These are phyloP conservation scores for Clarias macrocephalus DNA, from an alignment of 2,113 vertebrate species.

Conservation along the genomic window DNA sequence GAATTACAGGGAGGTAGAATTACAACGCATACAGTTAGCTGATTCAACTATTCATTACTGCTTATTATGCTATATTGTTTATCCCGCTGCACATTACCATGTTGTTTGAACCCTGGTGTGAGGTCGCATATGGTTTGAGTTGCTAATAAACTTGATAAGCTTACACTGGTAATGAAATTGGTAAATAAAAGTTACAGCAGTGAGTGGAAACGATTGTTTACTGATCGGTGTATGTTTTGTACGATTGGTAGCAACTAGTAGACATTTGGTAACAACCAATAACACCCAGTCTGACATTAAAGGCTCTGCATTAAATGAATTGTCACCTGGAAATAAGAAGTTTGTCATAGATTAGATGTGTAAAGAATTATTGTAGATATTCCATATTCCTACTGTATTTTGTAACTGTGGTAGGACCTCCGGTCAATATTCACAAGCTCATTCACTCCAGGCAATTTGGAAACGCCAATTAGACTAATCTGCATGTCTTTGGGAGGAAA, in stretches of 20 bases:
- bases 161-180: neutral
- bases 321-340: neutral
- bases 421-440: no score
- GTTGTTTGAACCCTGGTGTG: conserved; percentile 6
- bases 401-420: no score
- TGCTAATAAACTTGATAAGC: neutral
- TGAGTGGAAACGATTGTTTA: neutral
- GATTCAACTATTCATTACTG: conserved; percentile 23
- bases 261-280: neutral
- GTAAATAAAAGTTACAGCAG: neutral
- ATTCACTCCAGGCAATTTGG: no score
- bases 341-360: neutral
- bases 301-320: neutral
- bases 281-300: neutral
- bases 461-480: no score
- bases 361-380: neutral
- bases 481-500: no score
- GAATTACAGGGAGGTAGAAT: conserved; percentile 37
- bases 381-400: no score
- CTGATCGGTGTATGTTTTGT: neutral
- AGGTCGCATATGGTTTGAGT: neutral
- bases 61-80: conserved; percentile 31
- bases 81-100: conserved; percentile 4
- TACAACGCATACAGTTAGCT: conserved; percentile 11
- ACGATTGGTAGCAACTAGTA: no score